phyloP scores from a whole-genome alignment of 2,113 vertebrate genomes.

The Hemicordylus capensis region DNA sequence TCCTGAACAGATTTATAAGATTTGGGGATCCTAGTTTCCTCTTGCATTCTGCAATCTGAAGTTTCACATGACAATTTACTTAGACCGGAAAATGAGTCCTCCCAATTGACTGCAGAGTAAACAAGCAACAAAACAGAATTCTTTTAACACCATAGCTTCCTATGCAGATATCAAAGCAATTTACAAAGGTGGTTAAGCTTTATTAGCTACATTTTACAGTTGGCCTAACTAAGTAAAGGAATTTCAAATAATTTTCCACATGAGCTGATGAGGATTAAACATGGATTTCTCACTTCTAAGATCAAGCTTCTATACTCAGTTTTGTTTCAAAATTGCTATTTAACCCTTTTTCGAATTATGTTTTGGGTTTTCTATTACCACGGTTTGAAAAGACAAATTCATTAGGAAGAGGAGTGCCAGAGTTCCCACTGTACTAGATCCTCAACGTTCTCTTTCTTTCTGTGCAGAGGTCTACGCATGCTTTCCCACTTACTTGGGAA shows the following conservation, averaged over 20 bases:
- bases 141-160: neutral
- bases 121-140: conserved; percentile 23
- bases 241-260: conserved; percentile 50
- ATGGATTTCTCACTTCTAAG: conserved; percentile 9
- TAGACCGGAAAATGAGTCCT: neutral
- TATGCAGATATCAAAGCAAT: conserved; percentile 39
- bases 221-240: conserved; percentile 61
- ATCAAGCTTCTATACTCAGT: conserved; percentile 15
- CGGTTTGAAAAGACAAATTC: neutral
- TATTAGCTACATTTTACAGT: conserved; percentile 64
- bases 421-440: neutral
- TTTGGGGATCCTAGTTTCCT: rapidly evolving
- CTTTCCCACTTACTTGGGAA: neutral
- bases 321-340: neutral
- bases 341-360: neutral
- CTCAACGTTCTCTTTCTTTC: neutral
- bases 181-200: conserved; percentile 59
- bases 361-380: neutral
- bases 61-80: neutral
- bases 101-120: neutral
- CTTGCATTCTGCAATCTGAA: neutral
- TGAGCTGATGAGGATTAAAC: conserved; percentile 34
- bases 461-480: neutral
- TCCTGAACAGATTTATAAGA: neutral
- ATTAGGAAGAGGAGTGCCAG: neutral